These are phyloP conservation scores for Stichodactyla helianthus DNA, from an alignment of 64 coral and sea anemone genomes.

Conservation along the genomic window DNA sequence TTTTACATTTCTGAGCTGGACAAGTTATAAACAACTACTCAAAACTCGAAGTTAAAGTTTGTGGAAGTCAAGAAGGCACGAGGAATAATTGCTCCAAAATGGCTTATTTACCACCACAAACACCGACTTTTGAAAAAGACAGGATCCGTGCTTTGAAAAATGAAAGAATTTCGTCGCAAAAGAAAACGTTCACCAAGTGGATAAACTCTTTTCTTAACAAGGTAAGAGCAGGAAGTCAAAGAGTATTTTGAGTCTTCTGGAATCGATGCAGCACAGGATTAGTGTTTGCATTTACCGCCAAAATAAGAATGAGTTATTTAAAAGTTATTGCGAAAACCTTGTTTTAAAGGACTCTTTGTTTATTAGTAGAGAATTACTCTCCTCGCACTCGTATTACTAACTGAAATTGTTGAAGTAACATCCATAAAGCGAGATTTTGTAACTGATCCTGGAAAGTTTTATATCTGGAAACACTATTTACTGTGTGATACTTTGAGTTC, in stretches of 20 bases:
- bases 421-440: too few species aligned
- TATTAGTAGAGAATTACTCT: too few species aligned
- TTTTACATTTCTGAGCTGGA: not conserved
- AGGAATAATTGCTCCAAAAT: slow-evolving; percentile 22
- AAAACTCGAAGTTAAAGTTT: slow-evolving; percentile 2
- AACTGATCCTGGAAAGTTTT: too few species aligned
- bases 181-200: slow-evolving; percentile 99
- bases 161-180: slow-evolving; percentile 91
- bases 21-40: not conserved
- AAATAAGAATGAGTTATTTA: not conserved
- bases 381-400: too few species aligned
- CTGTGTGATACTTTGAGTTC: too few species aligned
- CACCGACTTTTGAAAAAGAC: slow-evolving; percentile 95
- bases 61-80: not conserved
- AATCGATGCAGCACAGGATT: not conserved
- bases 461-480: too few species aligned
- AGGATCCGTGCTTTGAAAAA: slow-evolving; percentile 89
- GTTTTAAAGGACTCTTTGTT: not conserved
- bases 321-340: not conserved
- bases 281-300: slow-evolving; percentile 30
- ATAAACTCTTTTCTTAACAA: slow-evolving; percentile 95
- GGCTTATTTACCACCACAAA: slow-evolving; percentile 68
- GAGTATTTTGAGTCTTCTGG: not conserved
- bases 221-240: slow-evolving; percentile 49
- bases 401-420: too few species aligned